phyloP scores from a whole-genome alignment of 2,797 vertebrate species.

The Hydrolagus colliei region DNA sequence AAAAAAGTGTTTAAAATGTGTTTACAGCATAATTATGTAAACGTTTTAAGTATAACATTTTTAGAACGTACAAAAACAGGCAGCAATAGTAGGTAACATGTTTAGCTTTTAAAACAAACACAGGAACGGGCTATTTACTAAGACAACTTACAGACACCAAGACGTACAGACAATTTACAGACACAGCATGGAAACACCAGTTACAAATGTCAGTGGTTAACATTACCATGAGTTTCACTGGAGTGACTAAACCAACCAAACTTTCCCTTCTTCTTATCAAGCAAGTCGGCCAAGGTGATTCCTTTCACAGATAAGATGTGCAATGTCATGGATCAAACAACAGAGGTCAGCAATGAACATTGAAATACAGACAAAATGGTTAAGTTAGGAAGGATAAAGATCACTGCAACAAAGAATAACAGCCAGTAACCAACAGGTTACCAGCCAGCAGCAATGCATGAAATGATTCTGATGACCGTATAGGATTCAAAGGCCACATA shows the following conservation, averaged over 20 bases:
- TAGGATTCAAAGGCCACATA: too few species aligned
- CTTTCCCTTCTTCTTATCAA: conserved; percentile 69
- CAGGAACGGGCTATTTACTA: background rate
- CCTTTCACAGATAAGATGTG: conserved; percentile 65
- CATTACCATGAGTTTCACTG: conserved; percentile 66
- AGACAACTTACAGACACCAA: background rate
- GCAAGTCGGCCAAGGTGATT: conserved; percentile 59
- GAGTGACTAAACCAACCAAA: conserved; percentile 72
- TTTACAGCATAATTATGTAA: background rate
- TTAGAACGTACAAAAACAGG: background rate
- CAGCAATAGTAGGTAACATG: background rate
- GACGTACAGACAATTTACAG: conserved; percentile 1
- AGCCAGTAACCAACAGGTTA: background rate
- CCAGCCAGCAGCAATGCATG: background rate
- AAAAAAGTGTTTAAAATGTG: background rate
- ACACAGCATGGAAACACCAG: conserved; percentile 36
- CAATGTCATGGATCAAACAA: conserved; percentile 59
- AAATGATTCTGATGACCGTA: too few species aligned
- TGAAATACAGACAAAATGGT: background rate
- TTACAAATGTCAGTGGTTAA: background rate
- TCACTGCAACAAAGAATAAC: background rate
- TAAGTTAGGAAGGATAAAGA: background rate
- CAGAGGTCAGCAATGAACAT: conserved; percentile 40
- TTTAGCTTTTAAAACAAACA: background rate
- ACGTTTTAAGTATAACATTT: background rate